Percentiles rank a stretch among this genome's conserved stretches.
phyloP scores from a whole-genome alignment of 2,113 vertebrate species.

The Cyphomyrus discorhynchus region DNA sequence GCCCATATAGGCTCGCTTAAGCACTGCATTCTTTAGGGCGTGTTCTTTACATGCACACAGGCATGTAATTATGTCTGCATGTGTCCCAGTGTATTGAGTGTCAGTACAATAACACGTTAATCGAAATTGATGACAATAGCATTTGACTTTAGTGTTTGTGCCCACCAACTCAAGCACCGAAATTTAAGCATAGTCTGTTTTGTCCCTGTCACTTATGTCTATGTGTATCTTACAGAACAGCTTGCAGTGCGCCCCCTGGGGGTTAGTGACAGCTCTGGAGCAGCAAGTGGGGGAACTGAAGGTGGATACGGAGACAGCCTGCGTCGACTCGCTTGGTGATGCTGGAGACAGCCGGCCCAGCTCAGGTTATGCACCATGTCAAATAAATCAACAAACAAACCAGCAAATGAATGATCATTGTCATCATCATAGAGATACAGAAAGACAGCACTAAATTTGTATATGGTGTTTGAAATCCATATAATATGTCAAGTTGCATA shows the following conservation, averaged over 20 bases:
- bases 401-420: neutral
- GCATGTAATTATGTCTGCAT: neutral
- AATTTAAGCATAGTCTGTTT: neutral
- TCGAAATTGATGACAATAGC: neutral
- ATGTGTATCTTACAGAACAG: slow-evolving; percentile 37
- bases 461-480: neutral
- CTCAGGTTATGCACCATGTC: slow-evolving; percentile 50
- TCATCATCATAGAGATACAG: neutral
- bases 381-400: neutral
- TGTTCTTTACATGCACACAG: neutral
- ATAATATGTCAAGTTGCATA: neutral
- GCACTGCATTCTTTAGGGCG: neutral
- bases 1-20: neutral
- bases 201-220: neutral
- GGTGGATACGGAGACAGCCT: slow-evolving; percentile 48
- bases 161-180: neutral
- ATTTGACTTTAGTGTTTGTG: neutral
- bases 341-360: slow-evolving; percentile 39
- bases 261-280: slow-evolving; percentile 63
- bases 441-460: neutral
- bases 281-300: slow-evolving; percentile 70
- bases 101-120: neutral
- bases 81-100: neutral
- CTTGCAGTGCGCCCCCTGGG: slow-evolving; percentile 38
- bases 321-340: slow-evolving; percentile 24